These are phyloP conservation scores for Diarsia rubi DNA, from an alignment of 2,888 invertebrate species.

Conservation along the genomic window DNA sequence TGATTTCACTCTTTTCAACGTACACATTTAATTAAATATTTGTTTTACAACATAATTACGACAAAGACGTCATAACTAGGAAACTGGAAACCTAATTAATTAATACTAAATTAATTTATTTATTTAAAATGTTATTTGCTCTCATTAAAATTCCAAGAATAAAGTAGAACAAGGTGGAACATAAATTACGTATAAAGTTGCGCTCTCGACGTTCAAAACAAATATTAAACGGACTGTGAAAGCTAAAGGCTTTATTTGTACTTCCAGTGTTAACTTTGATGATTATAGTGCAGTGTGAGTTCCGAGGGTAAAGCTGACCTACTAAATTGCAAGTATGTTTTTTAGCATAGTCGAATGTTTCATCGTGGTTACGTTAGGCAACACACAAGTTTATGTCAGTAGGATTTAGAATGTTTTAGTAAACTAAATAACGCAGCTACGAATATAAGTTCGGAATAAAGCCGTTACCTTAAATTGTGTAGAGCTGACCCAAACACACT, in stretches of 20 bases:
- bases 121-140: constrained; percentile 17
- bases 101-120: constrained; percentile 35
- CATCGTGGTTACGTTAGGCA: constrained; percentile 4
- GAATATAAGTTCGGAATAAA: neutral
- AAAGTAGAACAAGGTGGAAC: constrained; percentile 32
- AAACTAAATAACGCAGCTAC: too few species aligned
- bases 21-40: constrained; percentile 18
- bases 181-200: constrained; percentile 64
- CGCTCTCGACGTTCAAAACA: constrained; percentile 69
- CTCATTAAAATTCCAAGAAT: constrained; percentile 48
- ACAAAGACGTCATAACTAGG: constrained; percentile 14
- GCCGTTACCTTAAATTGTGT: neutral
- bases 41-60: constrained; percentile 25
- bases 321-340: constrained; percentile 37
- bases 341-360: too few species aligned
- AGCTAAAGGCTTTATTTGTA: constrained; percentile 76
- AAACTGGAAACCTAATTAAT: constrained; percentile 28
- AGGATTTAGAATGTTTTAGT: too few species aligned
- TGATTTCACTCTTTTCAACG: neutral
- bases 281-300: constrained; percentile 69
- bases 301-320: constrained; percentile 46
- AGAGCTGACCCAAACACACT: neutral
- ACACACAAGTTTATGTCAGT: too few species aligned
- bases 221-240: constrained; percentile 71
- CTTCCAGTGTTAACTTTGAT: constrained; percentile 78